Evolutionary conservation across 1,140 invertebrate genomes (phyloP), one percentile per base, ranked within the genome.

Genomic region (Meteorus sp.): DNA sequence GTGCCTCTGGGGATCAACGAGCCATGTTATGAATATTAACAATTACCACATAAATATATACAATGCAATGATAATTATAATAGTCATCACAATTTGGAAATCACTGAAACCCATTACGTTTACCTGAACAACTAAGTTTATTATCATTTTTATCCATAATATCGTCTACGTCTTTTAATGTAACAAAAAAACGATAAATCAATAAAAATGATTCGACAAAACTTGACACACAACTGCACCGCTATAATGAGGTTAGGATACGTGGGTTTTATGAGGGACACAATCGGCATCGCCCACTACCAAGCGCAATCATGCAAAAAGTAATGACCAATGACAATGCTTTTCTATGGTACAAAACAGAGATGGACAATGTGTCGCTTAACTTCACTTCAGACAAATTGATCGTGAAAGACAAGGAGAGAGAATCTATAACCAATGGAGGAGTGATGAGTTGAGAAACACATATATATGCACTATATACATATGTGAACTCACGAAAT

Each of bases 1-100:
- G 82, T 41, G 89, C 90, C 68, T 94, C 95, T 97, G 71, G 15
- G 68, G 65, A 62, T 59, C 27, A 45, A 62, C n/a, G n/a, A n/a
- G n/a, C n/a, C n/a, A 61, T 50, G 48, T 54, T 45, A 11, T 31
- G 43, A 17, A 56, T 19, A 41, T 1, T 31, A 19, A 47, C 23
- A 37, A n/a, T n/a, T n/a, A n/a, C n/a, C n/a, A n/a, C n/a, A n/a
- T n/a, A n/a, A n/a, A n/a, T n/a, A n/a, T n/a, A n/a, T n/a, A n/a
- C n/a, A n/a, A n/a, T n/a, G n/a, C n/a, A n/a, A n/a, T n/a, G n/a
- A n/a, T n/a, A n/a, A n/a, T n/a, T n/a, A n/a, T n/a, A n/a, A n/a
- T n/a, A n/a, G n/a, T n/a, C n/a, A n/a, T n/a, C n/a, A n/a, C n/a
- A n/a, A n/a, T n/a, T n/a, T n/a, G n/a, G n/a, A n/a, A n/a, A n/a